Evolutionary conservation across 2,113 vertebrate species (phyloP).

Genomic region (Daphoenositta chrysoptera): DNA sequence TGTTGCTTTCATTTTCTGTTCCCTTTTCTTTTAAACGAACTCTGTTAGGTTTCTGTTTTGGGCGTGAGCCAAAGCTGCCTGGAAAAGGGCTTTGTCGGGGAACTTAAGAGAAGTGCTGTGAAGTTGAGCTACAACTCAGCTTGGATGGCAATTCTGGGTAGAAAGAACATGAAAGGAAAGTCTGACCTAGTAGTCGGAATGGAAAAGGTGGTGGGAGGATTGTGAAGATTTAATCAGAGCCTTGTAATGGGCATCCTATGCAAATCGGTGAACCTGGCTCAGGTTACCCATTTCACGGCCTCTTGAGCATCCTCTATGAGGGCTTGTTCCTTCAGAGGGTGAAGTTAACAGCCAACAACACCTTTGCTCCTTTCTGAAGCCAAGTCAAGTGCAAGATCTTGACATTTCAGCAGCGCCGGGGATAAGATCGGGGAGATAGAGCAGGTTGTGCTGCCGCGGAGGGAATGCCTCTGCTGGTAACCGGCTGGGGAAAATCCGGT

Average conservation of each 20-base stretch:
- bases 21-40: neutral
- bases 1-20: constrained; percentile 65
- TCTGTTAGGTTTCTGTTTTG: neutral
- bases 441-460: neutral
- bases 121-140: neutral
- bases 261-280: neutral
- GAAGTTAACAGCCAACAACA: neutral
- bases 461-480: neutral
- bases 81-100: neutral
- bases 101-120: neutral
- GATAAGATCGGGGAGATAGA: neutral
- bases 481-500: neutral
- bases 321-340: neutral
- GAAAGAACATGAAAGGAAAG: neutral
- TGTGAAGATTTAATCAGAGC: constrained; percentile 27
- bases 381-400: neutral
- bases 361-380: neutral
- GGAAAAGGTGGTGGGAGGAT: constrained; percentile 19
- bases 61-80: neutral
- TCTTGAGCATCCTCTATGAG: neutral
- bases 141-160: neutral
- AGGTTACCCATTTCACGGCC: neutral
- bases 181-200: neutral
- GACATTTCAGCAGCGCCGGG: neutral
- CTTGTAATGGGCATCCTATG: neutral